These are phyloP conservation scores for Glaucopsyche alexis DNA, from an alignment of 2,888 invertebrate genomes.

Conservation along the genomic window DNA sequence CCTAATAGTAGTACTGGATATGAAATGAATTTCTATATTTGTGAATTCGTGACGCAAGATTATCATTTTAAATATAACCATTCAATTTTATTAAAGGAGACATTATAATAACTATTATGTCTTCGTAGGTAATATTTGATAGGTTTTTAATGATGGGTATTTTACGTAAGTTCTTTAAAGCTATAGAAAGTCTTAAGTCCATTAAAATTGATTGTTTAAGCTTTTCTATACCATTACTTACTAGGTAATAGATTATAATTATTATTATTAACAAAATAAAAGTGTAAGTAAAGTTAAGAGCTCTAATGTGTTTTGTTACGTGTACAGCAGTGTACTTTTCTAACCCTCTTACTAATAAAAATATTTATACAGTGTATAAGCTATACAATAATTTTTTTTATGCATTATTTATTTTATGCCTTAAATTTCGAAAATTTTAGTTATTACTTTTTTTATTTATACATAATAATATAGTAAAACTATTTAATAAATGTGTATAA, in stretches of 20 bases:
- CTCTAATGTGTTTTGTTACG: background rate
- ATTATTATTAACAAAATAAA: background rate
- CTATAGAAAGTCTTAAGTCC: slow-evolving; percentile 14
- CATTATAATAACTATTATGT: background rate
- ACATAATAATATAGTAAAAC: too few species aligned
- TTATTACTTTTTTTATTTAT: too few species aligned
- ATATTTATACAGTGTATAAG: too few species aligned
- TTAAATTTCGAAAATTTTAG: too few species aligned
- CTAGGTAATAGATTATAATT: background rate
- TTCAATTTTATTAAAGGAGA: background rate
- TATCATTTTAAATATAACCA: background rate
- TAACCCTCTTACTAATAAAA: too few species aligned
- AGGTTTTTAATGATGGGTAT: background rate
- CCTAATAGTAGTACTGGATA: too few species aligned
- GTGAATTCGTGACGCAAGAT: background rate
- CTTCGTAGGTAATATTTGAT: background rate
- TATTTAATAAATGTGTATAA: too few species aligned
- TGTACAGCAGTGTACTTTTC: background rate
- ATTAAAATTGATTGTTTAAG: slow-evolving; percentile 4
- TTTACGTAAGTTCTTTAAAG: slow-evolving; percentile 8
- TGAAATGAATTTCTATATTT: too few species aligned
- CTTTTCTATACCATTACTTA: background rate
- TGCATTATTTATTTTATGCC: too few species aligned
- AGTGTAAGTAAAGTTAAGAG: background rate
- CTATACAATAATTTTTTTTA: too few species aligned